Evolutionary conservation across 2,888 invertebrate genomes (phyloP).

Genomic region (Hyposoter didymator): DNA sequence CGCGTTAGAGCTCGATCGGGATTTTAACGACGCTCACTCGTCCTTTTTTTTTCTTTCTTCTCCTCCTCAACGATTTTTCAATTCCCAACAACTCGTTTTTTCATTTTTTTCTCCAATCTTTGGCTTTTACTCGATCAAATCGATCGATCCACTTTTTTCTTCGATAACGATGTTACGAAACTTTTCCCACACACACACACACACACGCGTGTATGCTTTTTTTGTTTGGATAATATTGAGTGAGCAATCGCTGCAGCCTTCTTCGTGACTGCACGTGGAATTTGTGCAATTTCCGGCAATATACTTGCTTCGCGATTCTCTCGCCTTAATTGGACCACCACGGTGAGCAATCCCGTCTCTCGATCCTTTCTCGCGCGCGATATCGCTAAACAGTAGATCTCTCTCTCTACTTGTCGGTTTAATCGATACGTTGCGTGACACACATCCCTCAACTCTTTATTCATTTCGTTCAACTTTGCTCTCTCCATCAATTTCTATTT

Average conservation of each 20-base stretch:
- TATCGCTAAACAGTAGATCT: slow-evolving; percentile 7
- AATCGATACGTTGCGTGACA: slow-evolving; percentile 27
- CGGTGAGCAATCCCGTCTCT: slow-evolving; percentile 13
- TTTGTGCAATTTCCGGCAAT: slow-evolving; percentile 59
- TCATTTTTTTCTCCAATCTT: not conserved
- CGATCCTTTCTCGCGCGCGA: slow-evolving; percentile 33
- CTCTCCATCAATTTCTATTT: not conserved
- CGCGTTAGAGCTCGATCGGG: not conserved
- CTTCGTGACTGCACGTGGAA: slow-evolving; percentile 54
- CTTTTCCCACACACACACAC: not conserved
- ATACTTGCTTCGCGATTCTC: slow-evolving; percentile 55
- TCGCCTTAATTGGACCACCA: slow-evolving; percentile 62
- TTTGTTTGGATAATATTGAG: not conserved
- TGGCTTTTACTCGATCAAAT: not conserved
- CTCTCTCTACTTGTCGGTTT: slow-evolving; percentile 6
- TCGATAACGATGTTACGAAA: not conserved
- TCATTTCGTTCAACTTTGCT: not conserved
- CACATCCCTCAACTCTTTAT: not conserved
- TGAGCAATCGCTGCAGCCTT: slow-evolving; percentile 32
- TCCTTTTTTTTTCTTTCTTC: not conserved
- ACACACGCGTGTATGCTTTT: too few species aligned
- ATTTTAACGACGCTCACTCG: slow-evolving; percentile 8
- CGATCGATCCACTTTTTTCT: not conserved
- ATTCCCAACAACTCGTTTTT: not conserved
- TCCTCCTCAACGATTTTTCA: not conserved